Evolutionary conservation across 2,113 vertebrate species (phyloP), one percentile per base, ranked within the genome.

Genomic region (Calonectris borealis): DNA sequence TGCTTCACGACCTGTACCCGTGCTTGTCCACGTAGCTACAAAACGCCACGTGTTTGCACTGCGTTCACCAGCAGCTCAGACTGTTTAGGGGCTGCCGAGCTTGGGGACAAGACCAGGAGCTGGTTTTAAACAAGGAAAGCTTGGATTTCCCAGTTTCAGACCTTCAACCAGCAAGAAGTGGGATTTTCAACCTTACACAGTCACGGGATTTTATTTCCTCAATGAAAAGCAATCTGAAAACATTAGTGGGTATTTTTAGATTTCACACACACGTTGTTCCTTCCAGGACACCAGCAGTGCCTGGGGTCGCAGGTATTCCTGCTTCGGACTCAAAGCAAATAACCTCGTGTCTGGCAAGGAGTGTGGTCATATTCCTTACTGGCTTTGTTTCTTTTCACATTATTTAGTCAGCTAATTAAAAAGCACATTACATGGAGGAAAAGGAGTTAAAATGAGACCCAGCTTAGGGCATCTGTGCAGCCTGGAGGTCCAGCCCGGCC

Each of bases 11-110:
- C 42, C 20, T n/a, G 5, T 6, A 7, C 11, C 72, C 44, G 48
- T 7, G 13, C 26, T 38, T 21, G 27, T 13, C 42, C 86, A 21
- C 2, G 0, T 13, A 38, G 20, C 54, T 16, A 38, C 42, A 36
- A 40, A 58, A 10, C 18, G 3, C 16, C 13, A 0, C 0, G 2
- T 21, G 34, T 40, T n/a, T 20, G 65, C 58, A 11, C 42, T n/a
- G 11, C 7, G 3, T 32, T 61, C 65, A 48, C 18, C 34, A 87
- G 82, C 84, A 80, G 48, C 58, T 64, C 26, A 1, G 10, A 1
- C 8, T 29, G 31, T 6, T 57, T 36, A 52, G 69, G 36, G 70
- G 69, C 60, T 75, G 69, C 75, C 5, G 2, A 55, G 81, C 13
- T 4, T 20, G 7, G 49, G 48, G 29, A 86, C 4, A 16, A 62